A percentile compares a stretch with the other conserved stretches of the same genome.
These are phyloP conservation scores for Tryphoninae sp. DNA, from an alignment of 2,888 invertebrate genomes.

Conservation along the genomic window DNA sequence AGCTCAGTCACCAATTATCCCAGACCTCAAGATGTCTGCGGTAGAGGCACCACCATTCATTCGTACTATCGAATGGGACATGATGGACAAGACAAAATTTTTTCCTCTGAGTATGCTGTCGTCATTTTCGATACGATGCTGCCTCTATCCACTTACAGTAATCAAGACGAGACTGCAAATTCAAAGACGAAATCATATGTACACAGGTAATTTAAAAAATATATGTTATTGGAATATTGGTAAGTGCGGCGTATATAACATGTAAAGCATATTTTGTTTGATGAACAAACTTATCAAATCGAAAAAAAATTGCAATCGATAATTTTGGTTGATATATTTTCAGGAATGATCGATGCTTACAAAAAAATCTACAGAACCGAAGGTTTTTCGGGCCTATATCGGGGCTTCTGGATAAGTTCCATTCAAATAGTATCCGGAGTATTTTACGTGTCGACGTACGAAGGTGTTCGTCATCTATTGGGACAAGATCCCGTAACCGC, in stretches of 20 bases:
- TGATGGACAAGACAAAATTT: slow-evolving; percentile 98
- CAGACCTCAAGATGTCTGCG: slow-evolving; percentile 78
- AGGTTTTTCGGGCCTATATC: slow-evolving; percentile 93
- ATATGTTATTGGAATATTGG: background rate
- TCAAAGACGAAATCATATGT: slow-evolving; percentile 91
- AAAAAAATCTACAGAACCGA: slow-evolving; percentile 92
- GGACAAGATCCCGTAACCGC: slow-evolving; percentile 82
- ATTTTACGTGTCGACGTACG: slow-evolving; percentile 97
- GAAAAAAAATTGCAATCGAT: background rate
- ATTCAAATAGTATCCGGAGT: slow-evolving; percentile 93
- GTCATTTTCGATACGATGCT: slow-evolving; percentile 88
- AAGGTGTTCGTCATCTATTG: slow-evolving; percentile 92
- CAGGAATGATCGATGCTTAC: slow-evolving; percentile 93
- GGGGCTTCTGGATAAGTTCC: slow-evolving; percentile 97
- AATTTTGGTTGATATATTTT: slow-evolving; percentile 58
- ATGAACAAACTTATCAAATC: background rate
- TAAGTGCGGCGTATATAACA: background rate
- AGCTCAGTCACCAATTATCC: slow-evolving; percentile 28
- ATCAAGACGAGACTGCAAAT: slow-evolving; percentile 97
- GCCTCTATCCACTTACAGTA: slow-evolving; percentile 94
- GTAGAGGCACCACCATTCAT: slow-evolving; percentile 86
- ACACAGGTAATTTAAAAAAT: slow-evolving; percentile 84
- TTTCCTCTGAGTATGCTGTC: slow-evolving; percentile 96
- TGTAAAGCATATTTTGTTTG: background rate
- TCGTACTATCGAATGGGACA: slow-evolving; percentile 97